phyloP scores from a whole-genome alignment of 2,113 vertebrate species.

The Helogale parvula region DNA sequence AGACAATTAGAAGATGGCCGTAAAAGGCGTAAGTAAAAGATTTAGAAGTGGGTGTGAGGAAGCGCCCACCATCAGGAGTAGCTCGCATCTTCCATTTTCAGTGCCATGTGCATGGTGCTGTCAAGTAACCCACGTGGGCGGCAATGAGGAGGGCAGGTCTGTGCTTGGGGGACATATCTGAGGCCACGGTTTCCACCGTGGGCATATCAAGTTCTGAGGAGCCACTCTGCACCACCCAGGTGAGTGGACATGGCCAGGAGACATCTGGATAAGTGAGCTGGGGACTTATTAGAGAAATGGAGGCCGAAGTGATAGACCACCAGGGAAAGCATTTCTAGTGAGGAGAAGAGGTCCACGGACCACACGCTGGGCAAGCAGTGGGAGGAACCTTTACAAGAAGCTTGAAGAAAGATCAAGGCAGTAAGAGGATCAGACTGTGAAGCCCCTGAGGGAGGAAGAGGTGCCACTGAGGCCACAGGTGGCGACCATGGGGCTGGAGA shows the following conservation, averaged over 20 bases:
- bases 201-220: accelerated
- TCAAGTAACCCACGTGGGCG: too few relatives aligned
- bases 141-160: background rate
- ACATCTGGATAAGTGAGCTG: too few relatives aligned
- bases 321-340: background rate
- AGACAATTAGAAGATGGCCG: background rate
- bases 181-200: accelerated
- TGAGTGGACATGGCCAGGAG: accelerated
- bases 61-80: accelerated
- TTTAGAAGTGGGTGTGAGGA: background rate
- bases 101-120: accelerated
- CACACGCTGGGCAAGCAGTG: accelerated
- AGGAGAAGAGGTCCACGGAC: accelerated
- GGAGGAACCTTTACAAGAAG: background rate
- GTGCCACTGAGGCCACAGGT: accelerated
- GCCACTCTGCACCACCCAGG: accelerated
- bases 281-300: too few relatives aligned
- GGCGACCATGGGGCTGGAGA: background rate
- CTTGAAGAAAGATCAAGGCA: background rate
- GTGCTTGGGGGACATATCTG: too few relatives aligned
- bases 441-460: background rate
- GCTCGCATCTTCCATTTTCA: background rate
- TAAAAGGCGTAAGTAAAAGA: background rate
- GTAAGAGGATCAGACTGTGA: accelerated
- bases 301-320: accelerated